Evolutionary conservation across 2,113 vertebrate genomes (phyloP), one percentile per base, ranked within the genome.

Genomic region (Bufo gargarizans): DNA sequence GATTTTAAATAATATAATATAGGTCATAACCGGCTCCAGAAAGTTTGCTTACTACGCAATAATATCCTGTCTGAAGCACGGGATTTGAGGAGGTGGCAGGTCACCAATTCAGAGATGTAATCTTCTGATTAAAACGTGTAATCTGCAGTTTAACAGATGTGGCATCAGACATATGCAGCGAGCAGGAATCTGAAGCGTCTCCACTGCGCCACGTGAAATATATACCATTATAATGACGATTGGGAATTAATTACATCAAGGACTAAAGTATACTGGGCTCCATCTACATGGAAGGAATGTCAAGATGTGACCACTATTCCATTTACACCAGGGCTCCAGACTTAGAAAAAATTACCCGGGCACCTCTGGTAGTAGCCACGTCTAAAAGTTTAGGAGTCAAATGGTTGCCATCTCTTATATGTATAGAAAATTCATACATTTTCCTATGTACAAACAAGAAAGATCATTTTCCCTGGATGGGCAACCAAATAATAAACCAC

Each of bases 21-120:
- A 20, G 6, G 50, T 4, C 69, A 71, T 43, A 33, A 14, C 4
- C n/a, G 14, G 50, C 49, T 55, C 6, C 20, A 56, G 77, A 56
- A 20, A 14, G 77, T 55, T n/a, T 5, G 19, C 17, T 55, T 61
- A n/a, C 82, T 55, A 17, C 6, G 1, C 2, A 17, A 11, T 67
- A 13, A 53, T 55, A 84, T 84, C 63, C 81, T 12, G 8, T 58
- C 53, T 45, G 22, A 45, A 47, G 58, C 55, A 33, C 83, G 4
- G 14, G 81, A 50, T 83, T 50, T 83, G 61, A 69, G 17, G 9
- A 84, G 65, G 10, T 76, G 83, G 83, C 83, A 58, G 83, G 83
- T 74, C 53, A 74, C 83, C 67, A 85, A 71, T 72, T 56, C 47
- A n/a, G 69, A 74, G 83, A 85, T 83, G 49, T 67, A 20, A 65